Evolutionary conservation across 2,888 invertebrate genomes (phyloP).

Genomic region (Phytoseiulus persimilis): DNA sequence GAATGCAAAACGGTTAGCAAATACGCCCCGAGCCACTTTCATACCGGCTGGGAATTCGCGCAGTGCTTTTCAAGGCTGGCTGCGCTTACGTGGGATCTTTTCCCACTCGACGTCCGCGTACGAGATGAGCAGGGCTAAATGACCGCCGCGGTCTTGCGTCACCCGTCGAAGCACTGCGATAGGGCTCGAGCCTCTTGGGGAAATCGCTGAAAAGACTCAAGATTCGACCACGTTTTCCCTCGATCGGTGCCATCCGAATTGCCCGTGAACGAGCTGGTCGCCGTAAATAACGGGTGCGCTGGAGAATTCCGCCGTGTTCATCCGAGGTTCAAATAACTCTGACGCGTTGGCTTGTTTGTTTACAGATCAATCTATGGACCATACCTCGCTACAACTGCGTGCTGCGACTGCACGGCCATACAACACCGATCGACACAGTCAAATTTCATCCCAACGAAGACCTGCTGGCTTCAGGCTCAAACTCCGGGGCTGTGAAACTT

Average conservation of each 20-base stretch:
- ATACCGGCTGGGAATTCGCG: neutral
- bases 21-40: neutral
- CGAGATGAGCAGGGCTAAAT: neutral
- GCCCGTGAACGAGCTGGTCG: too few species aligned
- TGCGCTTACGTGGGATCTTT: neutral
- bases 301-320: too few species aligned
- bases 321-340: too few species aligned
- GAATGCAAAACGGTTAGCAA: neutral
- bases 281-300: too few species aligned
- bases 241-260: too few species aligned
- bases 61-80: neutral
- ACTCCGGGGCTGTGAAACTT: constrained; percentile 83
- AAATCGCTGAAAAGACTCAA: neutral
- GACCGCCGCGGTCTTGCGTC: neutral
- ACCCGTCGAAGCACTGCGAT: neutral
- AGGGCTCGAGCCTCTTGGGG: neutral
- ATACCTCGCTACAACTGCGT: constrained; percentile 33
- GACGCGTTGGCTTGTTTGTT: neutral
- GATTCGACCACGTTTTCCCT: too few species aligned
- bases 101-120: neutral
- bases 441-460: constrained; percentile 89
- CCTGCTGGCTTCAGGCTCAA: constrained; percentile 85
- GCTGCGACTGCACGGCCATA: constrained; percentile 61
- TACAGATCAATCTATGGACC: constrained; percentile 30
- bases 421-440: constrained; percentile 86